A percentile compares a stretch with the other conserved stretches of the same genome.
Conservation (phyloP, 2,797 vertebrate species). For the Varecia variegata region DNA sequence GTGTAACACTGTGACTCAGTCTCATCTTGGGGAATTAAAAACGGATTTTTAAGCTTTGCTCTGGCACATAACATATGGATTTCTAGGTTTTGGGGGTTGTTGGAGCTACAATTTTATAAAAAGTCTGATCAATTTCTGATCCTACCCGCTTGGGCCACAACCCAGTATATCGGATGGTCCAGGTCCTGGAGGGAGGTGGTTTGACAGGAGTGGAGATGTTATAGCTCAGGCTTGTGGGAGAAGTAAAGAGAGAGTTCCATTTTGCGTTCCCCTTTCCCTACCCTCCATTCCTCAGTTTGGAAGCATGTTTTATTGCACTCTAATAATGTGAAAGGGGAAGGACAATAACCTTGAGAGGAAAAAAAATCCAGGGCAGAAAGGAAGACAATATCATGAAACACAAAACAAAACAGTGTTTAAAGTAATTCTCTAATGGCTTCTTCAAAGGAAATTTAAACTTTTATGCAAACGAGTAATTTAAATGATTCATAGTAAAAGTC, state of each 20-base stretch:
- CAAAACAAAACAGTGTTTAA: constrained; percentile 39
- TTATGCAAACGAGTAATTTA: constrained; percentile 69
- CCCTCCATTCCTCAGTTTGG: not conserved
- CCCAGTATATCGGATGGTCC: not conserved
- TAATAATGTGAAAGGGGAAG: not conserved
- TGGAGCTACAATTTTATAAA: not conserved
- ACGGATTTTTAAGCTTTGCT: not conserved
- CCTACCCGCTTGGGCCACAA: not conserved
- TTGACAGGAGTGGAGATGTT: not conserved
- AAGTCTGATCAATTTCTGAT: not conserved
- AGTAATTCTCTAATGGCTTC: constrained; percentile 63
- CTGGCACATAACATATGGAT: not conserved
- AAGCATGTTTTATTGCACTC: not conserved
- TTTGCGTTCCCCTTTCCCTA: not conserved
- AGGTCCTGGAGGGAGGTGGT: not conserved
- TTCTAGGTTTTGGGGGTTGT: not conserved
- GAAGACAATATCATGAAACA: not conserved
- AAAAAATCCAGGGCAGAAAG: not conserved
- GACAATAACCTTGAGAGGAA: not conserved
- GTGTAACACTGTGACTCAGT: not conserved
- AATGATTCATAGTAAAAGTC: constrained; percentile 72
- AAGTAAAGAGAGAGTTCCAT: not conserved
- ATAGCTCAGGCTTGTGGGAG: not conserved
- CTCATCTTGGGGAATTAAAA: not conserved
- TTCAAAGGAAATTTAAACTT: constrained; percentile 60